phyloP scores from a whole-genome alignment of 2,113 vertebrate species.

The Martes martes region DNA sequence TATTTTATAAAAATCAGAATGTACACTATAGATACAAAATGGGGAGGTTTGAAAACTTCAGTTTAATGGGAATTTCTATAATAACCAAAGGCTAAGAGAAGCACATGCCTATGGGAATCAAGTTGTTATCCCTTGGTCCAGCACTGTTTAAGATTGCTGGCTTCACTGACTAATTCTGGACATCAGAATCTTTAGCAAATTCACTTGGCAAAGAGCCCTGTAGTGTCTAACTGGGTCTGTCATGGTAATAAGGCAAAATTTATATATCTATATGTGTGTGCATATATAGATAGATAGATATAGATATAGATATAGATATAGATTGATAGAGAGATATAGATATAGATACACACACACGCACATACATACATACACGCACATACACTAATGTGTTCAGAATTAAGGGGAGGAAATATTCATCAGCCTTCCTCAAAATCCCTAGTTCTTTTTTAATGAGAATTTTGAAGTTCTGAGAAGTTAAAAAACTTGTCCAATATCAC shows the following conservation, averaged over 20 bases:
- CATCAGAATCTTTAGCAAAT: background rate
- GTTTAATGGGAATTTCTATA: background rate
- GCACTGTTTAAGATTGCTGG: background rate
- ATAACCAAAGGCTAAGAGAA: background rate
- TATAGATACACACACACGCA: no score
- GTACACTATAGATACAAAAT: background rate
- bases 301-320: no score
- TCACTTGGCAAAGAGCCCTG: background rate
- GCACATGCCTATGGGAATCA: background rate
- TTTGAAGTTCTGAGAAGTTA: background rate
- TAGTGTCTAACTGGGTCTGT: background rate
- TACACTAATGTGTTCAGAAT: background rate
- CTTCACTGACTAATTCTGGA: background rate
- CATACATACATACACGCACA: no score
- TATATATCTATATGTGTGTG: background rate
- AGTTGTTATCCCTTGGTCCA: accelerated
- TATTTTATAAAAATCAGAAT: background rate
- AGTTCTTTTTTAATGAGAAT: background rate
- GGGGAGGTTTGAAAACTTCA: background rate
- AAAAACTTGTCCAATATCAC: background rate
- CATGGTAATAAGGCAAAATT: background rate
- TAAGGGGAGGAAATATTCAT: background rate
- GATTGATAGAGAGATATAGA: no score
- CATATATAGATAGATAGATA: no score
- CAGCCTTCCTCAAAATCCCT: background rate